Evolutionary conservation across 2,888 invertebrate genomes (phyloP).

Genomic region (Arrhopalites spinosus): DNA sequence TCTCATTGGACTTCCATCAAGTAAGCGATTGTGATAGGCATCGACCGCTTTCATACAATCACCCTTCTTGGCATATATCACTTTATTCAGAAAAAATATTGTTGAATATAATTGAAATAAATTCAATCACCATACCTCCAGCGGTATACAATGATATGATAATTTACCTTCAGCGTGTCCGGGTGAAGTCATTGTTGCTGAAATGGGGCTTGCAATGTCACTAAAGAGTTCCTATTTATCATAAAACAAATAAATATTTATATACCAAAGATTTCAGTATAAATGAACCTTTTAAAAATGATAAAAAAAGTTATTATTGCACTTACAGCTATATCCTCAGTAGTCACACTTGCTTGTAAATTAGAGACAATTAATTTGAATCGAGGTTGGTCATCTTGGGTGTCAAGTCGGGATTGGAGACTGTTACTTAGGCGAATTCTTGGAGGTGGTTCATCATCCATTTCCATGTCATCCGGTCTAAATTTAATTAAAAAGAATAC

Average conservation of each 20-base stretch:
- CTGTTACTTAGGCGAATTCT: constrained; percentile 47
- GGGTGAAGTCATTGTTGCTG: constrained; percentile 80
- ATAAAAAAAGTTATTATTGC: no score
- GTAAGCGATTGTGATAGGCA: constrained; percentile 84
- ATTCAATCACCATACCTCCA: no score
- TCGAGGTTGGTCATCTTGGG: constrained; percentile 59
- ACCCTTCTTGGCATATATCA: constrained; percentile 81
- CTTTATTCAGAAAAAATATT: no score
- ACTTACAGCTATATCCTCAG: constrained; percentile 84
- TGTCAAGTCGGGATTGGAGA: constrained; percentile 44
- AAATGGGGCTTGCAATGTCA: constrained; percentile 84
- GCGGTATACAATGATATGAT: no score
- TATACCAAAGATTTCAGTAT: no score
- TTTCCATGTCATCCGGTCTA: constrained; percentile 38
- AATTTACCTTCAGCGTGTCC: constrained; percentile 93
- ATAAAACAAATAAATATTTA: constrained; percentile 8
- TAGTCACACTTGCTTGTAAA: constrained; percentile 82
- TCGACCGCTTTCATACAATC: constrained; percentile 90
- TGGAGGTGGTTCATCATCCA: constrained; percentile 47
- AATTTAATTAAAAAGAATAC: neutral
- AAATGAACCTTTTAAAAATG: no score
- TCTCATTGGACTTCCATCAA: constrained; percentile 93
- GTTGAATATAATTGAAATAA: no score
- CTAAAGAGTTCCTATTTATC: constrained; percentile 81
- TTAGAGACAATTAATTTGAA: constrained; percentile 90